Evolutionary conservation across 2,888 invertebrate species (phyloP).

Genomic region (Tenthredo distinguenda): DNA sequence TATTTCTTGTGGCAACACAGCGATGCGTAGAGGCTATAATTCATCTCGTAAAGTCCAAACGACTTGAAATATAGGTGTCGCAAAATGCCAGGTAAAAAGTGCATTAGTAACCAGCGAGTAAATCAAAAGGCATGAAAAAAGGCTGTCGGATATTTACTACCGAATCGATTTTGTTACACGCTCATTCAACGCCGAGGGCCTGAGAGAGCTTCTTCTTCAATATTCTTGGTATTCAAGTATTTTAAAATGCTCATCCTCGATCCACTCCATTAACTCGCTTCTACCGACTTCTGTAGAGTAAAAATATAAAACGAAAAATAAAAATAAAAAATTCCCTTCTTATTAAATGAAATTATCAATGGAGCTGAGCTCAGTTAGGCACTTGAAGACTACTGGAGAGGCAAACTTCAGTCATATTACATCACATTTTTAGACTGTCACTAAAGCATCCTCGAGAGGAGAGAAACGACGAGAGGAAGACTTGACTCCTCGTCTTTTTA

Average conservation of each 20-base stretch:
- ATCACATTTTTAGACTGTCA: background rate
- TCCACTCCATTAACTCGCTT: background rate
- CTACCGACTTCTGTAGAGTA: background rate
- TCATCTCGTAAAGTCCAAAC: background rate
- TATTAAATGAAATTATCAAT: background rate
- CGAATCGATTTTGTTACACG: background rate
- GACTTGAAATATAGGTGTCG: background rate
- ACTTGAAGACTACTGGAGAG: background rate
- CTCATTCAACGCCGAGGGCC: background rate
- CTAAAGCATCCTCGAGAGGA: background rate
- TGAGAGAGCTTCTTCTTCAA: background rate
- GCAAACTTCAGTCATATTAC: background rate
- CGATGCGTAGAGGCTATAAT: background rate
- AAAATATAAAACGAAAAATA: no score
- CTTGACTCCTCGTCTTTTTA: background rate
- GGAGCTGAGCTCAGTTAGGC: background rate
- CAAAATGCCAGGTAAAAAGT: background rate
- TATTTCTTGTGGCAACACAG: no score
- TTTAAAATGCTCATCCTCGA: background rate
- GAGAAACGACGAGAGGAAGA: background rate
- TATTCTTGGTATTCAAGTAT: background rate
- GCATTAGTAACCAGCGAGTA: background rate
- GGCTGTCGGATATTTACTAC: background rate
- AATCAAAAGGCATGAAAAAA: background rate
- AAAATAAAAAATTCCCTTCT: background rate